A percentile compares a stretch with the other conserved stretches of the same genome.
These are phyloP conservation scores for Myotis davidii DNA, from an alignment of 2,113 vertebrate species.

Conservation along the genomic window DNA sequence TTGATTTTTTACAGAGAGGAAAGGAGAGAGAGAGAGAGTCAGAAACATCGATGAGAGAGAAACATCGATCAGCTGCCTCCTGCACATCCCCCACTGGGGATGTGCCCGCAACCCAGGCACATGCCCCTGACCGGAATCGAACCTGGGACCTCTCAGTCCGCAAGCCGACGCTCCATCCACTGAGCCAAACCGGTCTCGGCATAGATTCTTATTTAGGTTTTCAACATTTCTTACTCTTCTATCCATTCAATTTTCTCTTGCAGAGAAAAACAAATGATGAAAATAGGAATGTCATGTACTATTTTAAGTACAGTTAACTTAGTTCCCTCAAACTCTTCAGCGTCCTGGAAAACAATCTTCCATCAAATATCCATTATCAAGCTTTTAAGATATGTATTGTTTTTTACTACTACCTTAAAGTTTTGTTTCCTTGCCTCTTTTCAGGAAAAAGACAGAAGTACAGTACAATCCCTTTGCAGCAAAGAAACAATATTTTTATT, in stretches of 20 bases:
- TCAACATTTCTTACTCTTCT: conserved; percentile 29
- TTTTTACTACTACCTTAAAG: conserved; percentile 8
- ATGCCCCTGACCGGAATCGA: no score
- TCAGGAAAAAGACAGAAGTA: background rate
- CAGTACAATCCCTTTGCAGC: background rate
- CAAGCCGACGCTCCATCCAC: no score
- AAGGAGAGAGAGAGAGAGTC: no score
- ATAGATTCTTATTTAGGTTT: background rate
- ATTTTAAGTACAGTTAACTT: background rate
- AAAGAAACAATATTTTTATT: background rate
- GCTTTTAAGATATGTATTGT: background rate
- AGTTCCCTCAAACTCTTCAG: background rate
- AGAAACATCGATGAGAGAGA: no score
- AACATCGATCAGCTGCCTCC: no score
- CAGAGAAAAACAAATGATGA: conserved; percentile 15
- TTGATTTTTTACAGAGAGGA: no score
- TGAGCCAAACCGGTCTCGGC: no score
- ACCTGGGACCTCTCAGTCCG: no score
- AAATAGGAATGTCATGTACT: background rate
- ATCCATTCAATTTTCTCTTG: background rate
- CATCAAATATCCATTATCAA: background rate
- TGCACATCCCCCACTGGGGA: no score
- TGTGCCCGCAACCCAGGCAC: no score
- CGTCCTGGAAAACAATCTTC: background rate
- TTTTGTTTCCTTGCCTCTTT: background rate